A percentile compares a stretch with the other conserved stretches of the same genome.
Evolutionary conservation across 1,140 invertebrate species (phyloP).

Genomic region (Belonocnema kinseyi): DNA sequence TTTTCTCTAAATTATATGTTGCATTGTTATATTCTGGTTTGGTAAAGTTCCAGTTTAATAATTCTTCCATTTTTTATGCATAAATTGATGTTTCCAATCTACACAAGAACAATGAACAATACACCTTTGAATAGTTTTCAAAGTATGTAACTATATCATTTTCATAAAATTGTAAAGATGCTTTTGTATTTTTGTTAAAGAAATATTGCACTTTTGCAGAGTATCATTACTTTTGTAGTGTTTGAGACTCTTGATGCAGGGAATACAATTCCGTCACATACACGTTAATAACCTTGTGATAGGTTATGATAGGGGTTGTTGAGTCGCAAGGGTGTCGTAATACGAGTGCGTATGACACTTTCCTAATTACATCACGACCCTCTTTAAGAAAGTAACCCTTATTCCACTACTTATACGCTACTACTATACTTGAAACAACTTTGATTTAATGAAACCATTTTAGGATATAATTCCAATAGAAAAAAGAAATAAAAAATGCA

Average conservation of each 20-base stretch:
- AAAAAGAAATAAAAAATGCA: background rate
- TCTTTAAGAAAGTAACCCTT: conserved; percentile 65
- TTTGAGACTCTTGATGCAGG: background rate
- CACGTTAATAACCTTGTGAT: conserved; percentile 40
- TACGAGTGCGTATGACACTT: conserved; percentile 68
- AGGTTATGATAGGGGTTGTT: conserved; percentile 55
- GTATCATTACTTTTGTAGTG: background rate
- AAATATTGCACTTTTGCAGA: background rate
- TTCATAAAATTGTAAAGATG: too few species aligned
- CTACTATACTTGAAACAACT: conserved; percentile 12
- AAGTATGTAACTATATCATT: too few species aligned
- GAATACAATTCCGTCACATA: background rate
- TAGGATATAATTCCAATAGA: background rate
- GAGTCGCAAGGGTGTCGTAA: conserved; percentile 48
- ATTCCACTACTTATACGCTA: conserved; percentile 38
- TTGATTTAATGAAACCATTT: background rate
- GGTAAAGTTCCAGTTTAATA: too few species aligned
- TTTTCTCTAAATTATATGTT: too few species aligned
- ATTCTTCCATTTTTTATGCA: too few species aligned
- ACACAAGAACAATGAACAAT: too few species aligned
- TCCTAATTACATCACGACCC: conserved; percentile 66
- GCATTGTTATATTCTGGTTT: too few species aligned
- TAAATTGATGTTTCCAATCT: too few species aligned
- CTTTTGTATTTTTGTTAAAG: too few species aligned
- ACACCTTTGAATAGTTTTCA: too few species aligned